Conservation (phyloP, 1,140 invertebrate genomes). For the Temnothorax curvispinosus region DNA sequence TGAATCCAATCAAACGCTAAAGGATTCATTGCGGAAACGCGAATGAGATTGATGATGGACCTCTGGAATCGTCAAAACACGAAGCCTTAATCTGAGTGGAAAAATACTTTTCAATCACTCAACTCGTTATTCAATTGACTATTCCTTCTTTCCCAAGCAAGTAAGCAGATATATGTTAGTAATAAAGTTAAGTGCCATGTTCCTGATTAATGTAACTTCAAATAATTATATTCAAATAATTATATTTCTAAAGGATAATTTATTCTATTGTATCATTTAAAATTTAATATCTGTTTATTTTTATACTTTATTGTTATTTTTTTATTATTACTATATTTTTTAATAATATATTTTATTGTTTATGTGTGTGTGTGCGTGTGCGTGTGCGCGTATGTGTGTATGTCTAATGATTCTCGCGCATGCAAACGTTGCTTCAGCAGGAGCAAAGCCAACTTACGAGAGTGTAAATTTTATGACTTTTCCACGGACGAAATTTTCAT, state of each 20-base stretch:
- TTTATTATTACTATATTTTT: neutral
- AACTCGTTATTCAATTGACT: neutral
- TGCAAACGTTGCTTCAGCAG: neutral
- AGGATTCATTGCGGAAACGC: constrained; percentile 29
- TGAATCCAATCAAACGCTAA: constrained; percentile 50
- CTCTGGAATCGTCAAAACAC: neutral
- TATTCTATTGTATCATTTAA: neutral
- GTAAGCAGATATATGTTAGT: neutral
- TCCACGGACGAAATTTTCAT: constrained; percentile 11
- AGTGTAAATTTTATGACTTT: constrained; percentile 18
- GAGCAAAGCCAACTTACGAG: neutral
- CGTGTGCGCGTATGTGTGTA: no score
- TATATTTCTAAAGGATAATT: neutral
- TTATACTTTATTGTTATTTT: neutral
- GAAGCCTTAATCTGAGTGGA: neutral
- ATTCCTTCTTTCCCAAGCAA: neutral
- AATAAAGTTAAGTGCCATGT: neutral
- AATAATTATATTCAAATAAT: no score
- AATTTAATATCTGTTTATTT: neutral
- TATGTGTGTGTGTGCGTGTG: no score
- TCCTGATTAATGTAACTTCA: neutral
- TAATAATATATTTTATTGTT: neutral
- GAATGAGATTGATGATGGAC: constrained; percentile 26
- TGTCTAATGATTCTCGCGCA: no score
- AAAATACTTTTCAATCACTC: neutral